Conservation (phyloP, 2,888 invertebrate genomes). For the Minunthozetes semirufus region DNA sequence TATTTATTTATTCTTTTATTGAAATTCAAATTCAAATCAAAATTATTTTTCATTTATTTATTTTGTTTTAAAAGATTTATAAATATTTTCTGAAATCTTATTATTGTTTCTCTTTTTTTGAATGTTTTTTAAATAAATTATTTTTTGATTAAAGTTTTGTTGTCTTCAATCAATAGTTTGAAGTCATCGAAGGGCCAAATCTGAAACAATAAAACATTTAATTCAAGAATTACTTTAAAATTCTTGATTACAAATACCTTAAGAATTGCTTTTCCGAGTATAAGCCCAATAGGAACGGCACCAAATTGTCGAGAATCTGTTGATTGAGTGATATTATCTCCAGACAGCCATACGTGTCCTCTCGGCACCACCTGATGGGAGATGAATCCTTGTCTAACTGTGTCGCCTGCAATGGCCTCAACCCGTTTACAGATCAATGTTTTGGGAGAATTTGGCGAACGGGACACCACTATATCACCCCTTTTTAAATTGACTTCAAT, state of each 20-base stretch:
- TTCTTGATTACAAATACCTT: not conserved
- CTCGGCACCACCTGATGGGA: conserved; percentile 58
- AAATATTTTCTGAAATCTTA: too few relatives aligned
- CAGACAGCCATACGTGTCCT: conserved; percentile 86
- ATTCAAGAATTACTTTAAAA: not conserved
- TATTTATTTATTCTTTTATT: too few relatives aligned
- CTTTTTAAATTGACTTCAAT: conserved; percentile 46
- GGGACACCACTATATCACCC: conserved; percentile 78
- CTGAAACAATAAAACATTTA: not conserved
- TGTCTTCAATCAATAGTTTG: not conserved
- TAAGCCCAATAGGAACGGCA: conserved; percentile 75
- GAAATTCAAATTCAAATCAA: too few relatives aligned
- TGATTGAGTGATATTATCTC: conserved; percentile 77
- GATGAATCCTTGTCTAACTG: not conserved
- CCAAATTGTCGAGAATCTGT: conserved; percentile 80
- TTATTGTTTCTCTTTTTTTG: too few relatives aligned
- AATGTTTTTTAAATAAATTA: too few relatives aligned
- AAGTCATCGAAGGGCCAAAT: not conserved
- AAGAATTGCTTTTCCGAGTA: conserved; percentile 63
- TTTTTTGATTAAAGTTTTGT: too few relatives aligned
- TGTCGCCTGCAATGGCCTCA: conserved; percentile 56
- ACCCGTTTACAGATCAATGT: conserved; percentile 77
- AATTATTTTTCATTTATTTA: too few relatives aligned
- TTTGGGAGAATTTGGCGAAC: conserved; percentile 56
- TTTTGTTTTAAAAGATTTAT: too few relatives aligned